Base-by-base conservation (phyloP, 2,113 vertebrate genomes). In the Cyanistes caeruleus region DNA sequence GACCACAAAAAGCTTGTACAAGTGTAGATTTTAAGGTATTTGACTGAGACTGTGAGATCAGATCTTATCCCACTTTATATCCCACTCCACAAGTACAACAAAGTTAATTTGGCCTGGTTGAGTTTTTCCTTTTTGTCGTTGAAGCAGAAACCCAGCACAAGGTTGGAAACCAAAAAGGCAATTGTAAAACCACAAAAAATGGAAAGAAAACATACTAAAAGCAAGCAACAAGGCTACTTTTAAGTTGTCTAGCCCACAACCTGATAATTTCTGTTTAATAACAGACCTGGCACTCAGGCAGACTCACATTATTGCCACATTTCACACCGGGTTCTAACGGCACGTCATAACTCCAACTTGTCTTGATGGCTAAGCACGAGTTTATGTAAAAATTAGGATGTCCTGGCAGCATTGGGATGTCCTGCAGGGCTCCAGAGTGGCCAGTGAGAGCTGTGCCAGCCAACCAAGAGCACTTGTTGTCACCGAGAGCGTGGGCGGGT, bases 281-380 rank as follows among this genome's bases (percentile, higher is more conserved):
- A 25, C 3, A 64, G 69, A 30, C 49, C 23, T n/a, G 62, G 7
- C 48, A 28, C 48, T 30, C 27, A 23, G 76, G 73, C 52, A 72
- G 60, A 27, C 33, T 46, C 84, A 18, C 11, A 1, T 19, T 2
- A 22, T 0, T 11, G 22, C 46, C 52, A 39, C 25, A 4, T 30
- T 63, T 59, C 49, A 58, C 24, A 63, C 9, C 7, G 1, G 0
- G 4, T 24, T 64, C 69, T 92, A 21, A 5, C 48, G 52, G 20
- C 30, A 0, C 22, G 41, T 21, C 13, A 0, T 9, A 82, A 49
- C 37, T 73, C 41, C 31, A 48, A 12, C 43, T 58, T 49, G 15
- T 11, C 63, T 69, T 43, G 28, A 88, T 53, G 75, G 27, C 85
- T 14, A 24, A 53, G 33, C 25, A 23, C 0, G 9, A 10, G 15